A percentile compares a stretch with the other conserved stretches of the same genome.
These are phyloP conservation scores for Epistrophe eligans DNA, from an alignment of 2,888 invertebrate genomes.

Conservation along the genomic window DNA sequence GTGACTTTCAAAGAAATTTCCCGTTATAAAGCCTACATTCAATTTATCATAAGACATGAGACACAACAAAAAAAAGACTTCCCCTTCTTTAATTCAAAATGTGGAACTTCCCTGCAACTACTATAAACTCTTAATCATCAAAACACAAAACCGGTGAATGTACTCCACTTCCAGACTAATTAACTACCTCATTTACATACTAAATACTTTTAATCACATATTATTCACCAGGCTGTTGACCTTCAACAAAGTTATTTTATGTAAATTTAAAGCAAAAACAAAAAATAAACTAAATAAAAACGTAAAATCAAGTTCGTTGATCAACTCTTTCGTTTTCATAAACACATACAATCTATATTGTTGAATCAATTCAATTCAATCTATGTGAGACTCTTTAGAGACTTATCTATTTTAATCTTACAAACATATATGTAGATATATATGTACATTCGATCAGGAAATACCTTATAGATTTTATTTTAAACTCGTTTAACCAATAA, in stretches of 20 bases:
- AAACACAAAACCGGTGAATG: slow-evolving; percentile 22
- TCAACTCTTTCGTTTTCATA: slow-evolving; percentile 41
- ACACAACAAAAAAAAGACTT: slow-evolving; percentile 9
- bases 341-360: neutral
- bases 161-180: slow-evolving; percentile 44
- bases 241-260: slow-evolving; percentile 25
- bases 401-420: slow-evolving; percentile 29
- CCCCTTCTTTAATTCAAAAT: neutral
- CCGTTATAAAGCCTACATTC: neutral
- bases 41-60: neutral
- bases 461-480: slow-evolving; percentile 7
- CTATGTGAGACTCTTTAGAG: neutral
- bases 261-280: slow-evolving; percentile 5
- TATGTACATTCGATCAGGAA: slow-evolving; percentile 1
- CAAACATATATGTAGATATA: neutral
- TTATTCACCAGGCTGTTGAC: slow-evolving; percentile 24
- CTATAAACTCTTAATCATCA: slow-evolving; percentile 20
- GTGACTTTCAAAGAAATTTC: slow-evolving; percentile 3
- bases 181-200: slow-evolving; percentile 13
- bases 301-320: slow-evolving; percentile 24
- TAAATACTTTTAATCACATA: slow-evolving; percentile 21
- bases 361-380: neutral
- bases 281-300: neutral
- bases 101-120: slow-evolving; percentile 9
- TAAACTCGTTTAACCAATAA: slow-evolving; percentile 36